Evolutionary conservation across 2,888 invertebrate genomes (phyloP).

Genomic region (Microctonus hyperodae): DNA sequence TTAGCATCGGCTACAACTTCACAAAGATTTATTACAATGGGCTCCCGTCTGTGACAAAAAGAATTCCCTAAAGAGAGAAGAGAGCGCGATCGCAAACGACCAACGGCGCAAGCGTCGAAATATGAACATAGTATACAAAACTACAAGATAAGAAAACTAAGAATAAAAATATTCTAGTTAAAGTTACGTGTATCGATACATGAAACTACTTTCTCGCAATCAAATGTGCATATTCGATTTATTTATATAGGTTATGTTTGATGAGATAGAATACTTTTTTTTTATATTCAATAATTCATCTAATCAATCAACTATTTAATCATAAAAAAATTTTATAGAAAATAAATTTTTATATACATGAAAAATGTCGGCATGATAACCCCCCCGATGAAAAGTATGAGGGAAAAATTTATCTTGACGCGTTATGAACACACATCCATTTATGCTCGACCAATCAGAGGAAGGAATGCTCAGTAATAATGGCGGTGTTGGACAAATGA

Average conservation of each 20-base stretch:
- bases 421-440: no score
- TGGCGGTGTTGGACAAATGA: background rate
- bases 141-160: constrained; percentile 7
- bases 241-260: no score
- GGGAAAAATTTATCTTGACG: no score
- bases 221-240: background rate
- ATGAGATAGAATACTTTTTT: no score
- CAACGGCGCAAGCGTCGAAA: constrained; percentile 57
- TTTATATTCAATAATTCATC: no score
- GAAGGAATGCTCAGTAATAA: no score
- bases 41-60: constrained; percentile 34
- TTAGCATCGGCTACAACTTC: constrained; percentile 22
- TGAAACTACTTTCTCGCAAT: no score
- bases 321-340: background rate
- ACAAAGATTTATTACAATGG: constrained; percentile 32
- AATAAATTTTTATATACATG: background rate
- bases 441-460: background rate
- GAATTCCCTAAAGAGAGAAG: constrained; percentile 44
- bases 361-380: no score
- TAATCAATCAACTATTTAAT: background rate
- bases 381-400: no score
- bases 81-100: constrained; percentile 45
- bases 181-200: no score
- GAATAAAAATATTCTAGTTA: background rate
- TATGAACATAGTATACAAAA: constrained; percentile 37